Base-by-base conservation (phyloP, 2,797 vertebrate species). In the Crocidura indochinensis region DNA sequence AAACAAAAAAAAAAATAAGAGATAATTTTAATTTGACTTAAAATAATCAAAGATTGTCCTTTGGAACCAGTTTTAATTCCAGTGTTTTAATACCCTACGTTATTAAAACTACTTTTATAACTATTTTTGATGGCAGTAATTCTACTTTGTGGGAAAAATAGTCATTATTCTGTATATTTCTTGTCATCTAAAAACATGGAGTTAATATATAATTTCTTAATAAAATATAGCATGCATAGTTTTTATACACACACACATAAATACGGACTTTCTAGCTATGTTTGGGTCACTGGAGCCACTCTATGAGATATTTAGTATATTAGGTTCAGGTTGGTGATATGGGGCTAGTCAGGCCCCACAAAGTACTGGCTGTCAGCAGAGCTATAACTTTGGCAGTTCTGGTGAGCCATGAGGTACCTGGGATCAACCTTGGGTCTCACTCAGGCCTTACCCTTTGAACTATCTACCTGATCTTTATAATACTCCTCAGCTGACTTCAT, bases 21-120 rank as follows among this genome's bases (percentile, higher is more conserved):
- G 68, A 49, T 46, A 84, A 38, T 12, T 29, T 77, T 83, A 17
- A 56, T 94, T 94, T 88, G 38, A 38, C 24, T 9, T 56, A 14
- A 77, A 22, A 51, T 5, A n/a, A 27, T 27, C 81, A 84, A 78
- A 49, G 76, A 47, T n/a, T 49, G 67, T 51, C 51, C 51, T 51
- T 51, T 19, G 56, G 14, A 51, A 51, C 14, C 51, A 0, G 87
- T n/a, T 56, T 91, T 27, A 83, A 85, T 79, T 73, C 12, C 14
- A 60, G 4, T 8, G 6, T 20, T 76, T 67, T 62, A 73, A 1
- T 56, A n/a, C 31, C 49, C 20, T 85, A 15, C 26, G 60, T 11
- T 65, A 38, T 88, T 93, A 29, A 92, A 60, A 56, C 53, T 60
- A 19, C 56, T 80, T 94, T 89, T 88, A n/a, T 87, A 89, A 94